phyloP scores from a whole-genome alignment of 2,113 vertebrate genomes.

The Oreochromis tanganicae region DNA sequence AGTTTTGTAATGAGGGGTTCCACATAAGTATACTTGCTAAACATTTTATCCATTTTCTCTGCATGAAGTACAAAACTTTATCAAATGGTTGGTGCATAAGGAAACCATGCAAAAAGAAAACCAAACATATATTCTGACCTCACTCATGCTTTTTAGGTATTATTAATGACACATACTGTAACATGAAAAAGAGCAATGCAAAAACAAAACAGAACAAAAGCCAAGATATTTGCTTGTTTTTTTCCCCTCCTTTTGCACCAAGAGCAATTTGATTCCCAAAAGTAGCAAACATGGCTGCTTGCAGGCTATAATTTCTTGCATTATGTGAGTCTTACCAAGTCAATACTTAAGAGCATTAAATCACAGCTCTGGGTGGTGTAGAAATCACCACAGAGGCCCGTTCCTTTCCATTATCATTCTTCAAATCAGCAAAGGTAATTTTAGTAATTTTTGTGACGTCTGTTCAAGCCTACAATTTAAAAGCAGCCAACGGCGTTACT shows the following conservation, averaged over 20 bases:
- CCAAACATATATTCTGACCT: background rate
- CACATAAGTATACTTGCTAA: background rate
- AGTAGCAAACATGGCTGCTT: background rate
- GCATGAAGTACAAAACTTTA: background rate
- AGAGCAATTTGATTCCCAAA: background rate
- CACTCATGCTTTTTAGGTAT: background rate
- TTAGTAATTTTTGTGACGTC: background rate
- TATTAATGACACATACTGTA: background rate
- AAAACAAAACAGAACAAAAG: background rate
- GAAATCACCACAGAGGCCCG: background rate
- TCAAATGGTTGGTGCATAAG: accelerated
- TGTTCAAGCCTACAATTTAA: background rate
- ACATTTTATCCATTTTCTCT: background rate
- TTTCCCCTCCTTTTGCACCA: background rate
- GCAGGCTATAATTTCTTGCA: background rate
- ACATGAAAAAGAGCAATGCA: background rate
- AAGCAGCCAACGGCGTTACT: background rate
- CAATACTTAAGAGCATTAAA: background rate
- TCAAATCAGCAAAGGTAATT: background rate
- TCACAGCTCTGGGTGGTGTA: background rate
- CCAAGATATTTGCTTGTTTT: background rate
- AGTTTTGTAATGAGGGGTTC: background rate
- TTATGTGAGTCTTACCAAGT: background rate
- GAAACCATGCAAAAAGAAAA: background rate
- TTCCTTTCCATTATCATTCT: background rate